Percentiles rank a stretch among this genome's conserved stretches.
These are phyloP conservation scores for Acleris laterana DNA, from an alignment of 2,888 invertebrate genomes.

Conservation along the genomic window DNA sequence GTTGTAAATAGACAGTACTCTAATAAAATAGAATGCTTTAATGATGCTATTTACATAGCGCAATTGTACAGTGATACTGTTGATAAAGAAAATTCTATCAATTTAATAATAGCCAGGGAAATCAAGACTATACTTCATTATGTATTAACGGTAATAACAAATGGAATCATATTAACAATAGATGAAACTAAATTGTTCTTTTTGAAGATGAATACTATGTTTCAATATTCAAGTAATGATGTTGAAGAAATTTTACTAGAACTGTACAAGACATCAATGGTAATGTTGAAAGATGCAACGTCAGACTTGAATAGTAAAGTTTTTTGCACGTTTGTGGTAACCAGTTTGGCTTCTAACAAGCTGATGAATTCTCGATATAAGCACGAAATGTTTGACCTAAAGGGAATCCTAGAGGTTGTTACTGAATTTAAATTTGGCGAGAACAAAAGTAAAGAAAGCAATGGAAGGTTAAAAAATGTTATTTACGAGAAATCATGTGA, in stretches of 20 bases:
- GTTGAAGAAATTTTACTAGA: slow-evolving; percentile 51
- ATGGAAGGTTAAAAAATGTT: slow-evolving; percentile 63
- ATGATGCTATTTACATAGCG: slow-evolving; percentile 57
- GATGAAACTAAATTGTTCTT: slow-evolving; percentile 54
- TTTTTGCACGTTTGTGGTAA: slow-evolving; percentile 56
- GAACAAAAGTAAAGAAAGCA: slow-evolving; percentile 51
- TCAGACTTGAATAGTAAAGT: slow-evolving; percentile 56
- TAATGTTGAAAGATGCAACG: slow-evolving; percentile 54
- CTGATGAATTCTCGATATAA: slow-evolving; percentile 45
- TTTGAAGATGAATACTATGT: slow-evolving; percentile 45
- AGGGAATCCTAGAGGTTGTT: slow-evolving; percentile 49
- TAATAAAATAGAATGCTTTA: slow-evolving; percentile 57
- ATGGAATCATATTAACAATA: slow-evolving; percentile 50
- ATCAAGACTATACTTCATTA: slow-evolving; percentile 57
- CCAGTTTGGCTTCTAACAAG: slow-evolving; percentile 49
- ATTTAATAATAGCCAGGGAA: slow-evolving; percentile 46
- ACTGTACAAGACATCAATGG: slow-evolving; percentile 55
- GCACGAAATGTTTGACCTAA: slow-evolving; percentile 57
- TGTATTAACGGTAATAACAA: slow-evolving; percentile 53
- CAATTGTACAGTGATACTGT: slow-evolving; percentile 52
- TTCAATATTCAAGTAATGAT: slow-evolving; percentile 41
- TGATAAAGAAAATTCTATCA: slow-evolving; percentile 40
- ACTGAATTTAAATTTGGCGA: slow-evolving; percentile 47
- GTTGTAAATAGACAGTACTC: slow-evolving; percentile 62
- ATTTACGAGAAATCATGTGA: slow-evolving; percentile 69